Conservation (phyloP, 1,140 invertebrate genomes). For the Drosophila murphyi region DNA sequence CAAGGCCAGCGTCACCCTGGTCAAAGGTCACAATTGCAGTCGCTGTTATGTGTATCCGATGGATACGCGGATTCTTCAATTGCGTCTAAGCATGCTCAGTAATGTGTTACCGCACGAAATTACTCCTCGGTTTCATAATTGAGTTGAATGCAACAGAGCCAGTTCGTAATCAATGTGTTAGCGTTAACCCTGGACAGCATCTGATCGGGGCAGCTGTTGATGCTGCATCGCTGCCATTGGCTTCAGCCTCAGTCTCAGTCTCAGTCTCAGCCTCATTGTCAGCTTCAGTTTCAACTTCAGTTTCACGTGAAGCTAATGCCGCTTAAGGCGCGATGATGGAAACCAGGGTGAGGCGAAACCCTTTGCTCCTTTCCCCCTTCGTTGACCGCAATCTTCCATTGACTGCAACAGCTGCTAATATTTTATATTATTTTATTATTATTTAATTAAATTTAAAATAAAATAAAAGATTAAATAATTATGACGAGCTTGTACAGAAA, state of each 20-base stretch:
- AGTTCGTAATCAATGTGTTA: background rate
- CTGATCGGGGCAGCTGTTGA: slow-evolving; percentile 2
- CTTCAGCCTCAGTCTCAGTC: background rate
- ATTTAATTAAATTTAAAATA: too few species aligned
- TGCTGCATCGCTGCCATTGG: background rate
- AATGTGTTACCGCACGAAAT: slow-evolving; percentile 8
- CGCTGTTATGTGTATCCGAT: background rate
- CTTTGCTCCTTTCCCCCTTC: background rate
- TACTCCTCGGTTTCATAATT: slow-evolving; percentile 25
- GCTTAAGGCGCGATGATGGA: background rate
- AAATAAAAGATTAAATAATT: too few species aligned
- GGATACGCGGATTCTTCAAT: too few species aligned
- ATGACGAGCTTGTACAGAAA: too few species aligned
- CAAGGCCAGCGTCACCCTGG: slow-evolving; percentile 49
- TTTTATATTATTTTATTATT: slow-evolving; percentile 19
- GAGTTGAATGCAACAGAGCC: background rate
- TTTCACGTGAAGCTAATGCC: too few species aligned
- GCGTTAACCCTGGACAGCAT: slow-evolving; percentile 5
- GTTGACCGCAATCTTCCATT: slow-evolving; percentile 16
- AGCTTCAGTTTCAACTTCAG: slow-evolving; percentile 1
- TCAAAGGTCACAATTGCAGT: slow-evolving; percentile 54
- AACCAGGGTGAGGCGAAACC: background rate
- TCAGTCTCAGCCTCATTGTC: background rate
- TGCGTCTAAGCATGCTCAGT: too few species aligned
- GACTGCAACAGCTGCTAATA: background rate